phyloP scores from a whole-genome alignment of 2,797 vertebrate genomes.

The Phaenicophaeus curvirostris region DNA sequence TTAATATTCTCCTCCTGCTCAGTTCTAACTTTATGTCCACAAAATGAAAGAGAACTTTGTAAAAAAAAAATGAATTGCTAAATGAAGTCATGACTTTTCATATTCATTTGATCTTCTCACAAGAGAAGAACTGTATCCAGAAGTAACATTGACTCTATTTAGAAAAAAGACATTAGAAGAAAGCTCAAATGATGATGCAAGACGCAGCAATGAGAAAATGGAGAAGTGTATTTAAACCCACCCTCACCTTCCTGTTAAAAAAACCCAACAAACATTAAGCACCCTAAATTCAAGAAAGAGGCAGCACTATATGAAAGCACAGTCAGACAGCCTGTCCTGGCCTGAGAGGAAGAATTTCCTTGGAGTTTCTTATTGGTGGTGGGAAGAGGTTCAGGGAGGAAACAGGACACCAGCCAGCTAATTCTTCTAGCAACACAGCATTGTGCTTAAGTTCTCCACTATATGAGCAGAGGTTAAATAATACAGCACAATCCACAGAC shows the following conservation, averaged over 20 bases:
- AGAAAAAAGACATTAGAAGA: neutral
- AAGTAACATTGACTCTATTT: neutral
- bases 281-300: neutral
- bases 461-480: neutral
- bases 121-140: neutral
- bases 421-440: neutral
- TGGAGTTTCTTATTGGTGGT: neutral
- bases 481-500: accelerated
- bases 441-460: neutral
- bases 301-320: neutral
- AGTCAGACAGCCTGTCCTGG: neutral
- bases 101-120: neutral
- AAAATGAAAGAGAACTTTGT: neutral
- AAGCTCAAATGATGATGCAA: neutral
- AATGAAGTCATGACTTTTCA: neutral
- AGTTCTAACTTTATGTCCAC: neutral
- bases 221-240: neutral
- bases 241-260: accelerated
- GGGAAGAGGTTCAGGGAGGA: neutral
- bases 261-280: neutral
- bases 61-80: neutral
- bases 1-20: neutral
- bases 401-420: neutral
- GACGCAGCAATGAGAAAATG: neutral
- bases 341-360: neutral